These are phyloP conservation scores for Cacatua alba DNA, from an alignment of 2,113 vertebrate species.

Conservation along the genomic window DNA sequence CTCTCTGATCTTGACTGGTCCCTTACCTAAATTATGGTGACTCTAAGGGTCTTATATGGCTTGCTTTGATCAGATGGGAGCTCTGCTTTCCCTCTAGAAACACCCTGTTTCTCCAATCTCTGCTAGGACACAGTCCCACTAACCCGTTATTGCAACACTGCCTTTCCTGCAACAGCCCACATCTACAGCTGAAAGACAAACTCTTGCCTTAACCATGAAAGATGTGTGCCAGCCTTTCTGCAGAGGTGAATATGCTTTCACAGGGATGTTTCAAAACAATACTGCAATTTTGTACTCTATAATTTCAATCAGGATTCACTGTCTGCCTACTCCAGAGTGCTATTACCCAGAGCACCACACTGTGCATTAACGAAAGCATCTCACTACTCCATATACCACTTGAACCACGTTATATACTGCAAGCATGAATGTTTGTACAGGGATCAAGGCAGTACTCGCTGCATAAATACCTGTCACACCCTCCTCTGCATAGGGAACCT, in stretches of 20 bases:
- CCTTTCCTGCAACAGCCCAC: not conserved
- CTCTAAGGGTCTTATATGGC: not conserved
- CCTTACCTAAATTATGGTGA: not conserved
- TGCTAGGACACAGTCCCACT: not conserved
- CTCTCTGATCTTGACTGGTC: not conserved
- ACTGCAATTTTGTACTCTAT: not conserved
- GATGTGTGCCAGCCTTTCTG: not conserved
- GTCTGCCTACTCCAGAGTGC: not conserved
- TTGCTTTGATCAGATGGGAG: not conserved
- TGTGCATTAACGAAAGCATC: accelerated
- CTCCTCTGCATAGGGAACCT: not conserved
- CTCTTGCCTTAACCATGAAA: not conserved
- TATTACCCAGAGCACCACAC: not conserved
- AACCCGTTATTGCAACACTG: not conserved
- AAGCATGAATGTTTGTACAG: not conserved
- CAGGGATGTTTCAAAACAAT: not conserved
- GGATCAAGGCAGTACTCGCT: accelerated
- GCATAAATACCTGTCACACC: not conserved
- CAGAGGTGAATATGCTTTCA: not conserved
- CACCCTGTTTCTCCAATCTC: not conserved
- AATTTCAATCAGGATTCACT: not conserved
- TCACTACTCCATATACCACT: not conserved
- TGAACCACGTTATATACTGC: accelerated
- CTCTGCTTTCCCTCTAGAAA: not conserved
- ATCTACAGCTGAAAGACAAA: not conserved